phyloP scores from a whole-genome alignment of 2,797 vertebrate species.

The Notolepis coatsorum region DNA sequence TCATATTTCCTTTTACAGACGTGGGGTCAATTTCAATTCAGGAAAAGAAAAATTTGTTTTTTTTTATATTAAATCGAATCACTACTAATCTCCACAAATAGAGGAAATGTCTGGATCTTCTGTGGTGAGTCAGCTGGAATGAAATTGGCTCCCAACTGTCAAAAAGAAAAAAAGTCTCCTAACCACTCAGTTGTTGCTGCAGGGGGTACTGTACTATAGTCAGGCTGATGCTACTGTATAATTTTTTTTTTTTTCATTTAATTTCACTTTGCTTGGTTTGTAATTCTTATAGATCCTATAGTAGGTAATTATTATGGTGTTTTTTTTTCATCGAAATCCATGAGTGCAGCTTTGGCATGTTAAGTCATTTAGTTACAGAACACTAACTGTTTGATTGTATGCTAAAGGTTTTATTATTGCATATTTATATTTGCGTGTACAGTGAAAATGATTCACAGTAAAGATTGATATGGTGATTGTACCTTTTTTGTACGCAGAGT shows the following conservation, averaged over 20 bases:
- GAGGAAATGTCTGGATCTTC: neutral
- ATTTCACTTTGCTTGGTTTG: constrained; percentile 31
- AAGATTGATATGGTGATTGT: constrained; percentile 67
- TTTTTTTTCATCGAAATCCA: constrained; percentile 42
- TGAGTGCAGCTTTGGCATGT: constrained; percentile 66
- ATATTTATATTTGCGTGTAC: constrained; percentile 86
- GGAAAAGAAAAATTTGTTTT: neutral
- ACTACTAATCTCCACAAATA: no score
- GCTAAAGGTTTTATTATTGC: constrained; percentile 73
- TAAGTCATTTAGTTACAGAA: constrained; percentile 66
- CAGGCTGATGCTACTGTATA: constrained; percentile 22
- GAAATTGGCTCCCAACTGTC: neutral
- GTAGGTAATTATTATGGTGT: constrained; percentile 1
- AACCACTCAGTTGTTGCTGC: constrained; percentile 52
- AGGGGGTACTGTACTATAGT: constrained; percentile 60
- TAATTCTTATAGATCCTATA: constrained; percentile 5
- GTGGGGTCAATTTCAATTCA: neutral
- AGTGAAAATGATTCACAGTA: constrained; percentile 75
- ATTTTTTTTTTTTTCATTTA: constrained; percentile 17
- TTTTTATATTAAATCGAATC: neutral
- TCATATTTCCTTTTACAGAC: neutral
- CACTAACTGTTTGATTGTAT: constrained; percentile 68
- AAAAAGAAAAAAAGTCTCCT: no score
- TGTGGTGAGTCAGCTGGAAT: neutral
- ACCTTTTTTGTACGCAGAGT: constrained; percentile 19